Evolutionary conservation across 2,113 vertebrate species (phyloP), one percentile per base, ranked within the genome.

Genomic region (Barbus barbus): DNA sequence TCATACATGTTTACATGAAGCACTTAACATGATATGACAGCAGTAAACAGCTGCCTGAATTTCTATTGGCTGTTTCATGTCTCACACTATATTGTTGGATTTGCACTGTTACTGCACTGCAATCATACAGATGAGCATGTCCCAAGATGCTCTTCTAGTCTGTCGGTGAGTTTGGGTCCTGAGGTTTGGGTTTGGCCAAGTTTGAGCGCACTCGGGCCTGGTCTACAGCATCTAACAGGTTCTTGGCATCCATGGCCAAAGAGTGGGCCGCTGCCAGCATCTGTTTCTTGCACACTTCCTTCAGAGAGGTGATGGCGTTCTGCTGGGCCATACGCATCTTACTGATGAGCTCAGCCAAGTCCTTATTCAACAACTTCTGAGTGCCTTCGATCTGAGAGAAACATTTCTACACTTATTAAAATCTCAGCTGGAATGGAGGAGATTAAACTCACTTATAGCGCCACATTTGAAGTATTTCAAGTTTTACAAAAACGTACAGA

Each of bases 271-370:
- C 97, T 0, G 94, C 90, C 89, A 99, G 91, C 97, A 99, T 96
- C 94, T 98, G 98, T 41, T 96, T 94, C 92, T 95, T 97, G 90
- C 97, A 99, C 86, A 98, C 97, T 16, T 97, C 94, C 13, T 96
- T 97, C 85, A 99, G 88, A 16, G 97, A 97, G n/a, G 98, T 98
- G 90, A 96, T 93, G 0, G 96, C 92, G 0, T 98, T 98, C 94
- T 99, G 98, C 94, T 99, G 97, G 0, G 97, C 96, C 92, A 99
- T 89, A 0, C 96, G 94, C 98, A 98, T 98, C 94, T 99, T 99
- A 87, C 92, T 95, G 93, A 99, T 99, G 76, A 99, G 93, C 44
- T 97, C 96, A 0, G 96, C 96, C 93, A 99, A 90, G 94, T 99
- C 98, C 48, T 97, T 97, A 92, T 98, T 99, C 82, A 99, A 95